Evolutionary conservation across 53 echinoderm and acorn worm genomes (phyloP).

Genomic region (Echinometra lucunter): DNA sequence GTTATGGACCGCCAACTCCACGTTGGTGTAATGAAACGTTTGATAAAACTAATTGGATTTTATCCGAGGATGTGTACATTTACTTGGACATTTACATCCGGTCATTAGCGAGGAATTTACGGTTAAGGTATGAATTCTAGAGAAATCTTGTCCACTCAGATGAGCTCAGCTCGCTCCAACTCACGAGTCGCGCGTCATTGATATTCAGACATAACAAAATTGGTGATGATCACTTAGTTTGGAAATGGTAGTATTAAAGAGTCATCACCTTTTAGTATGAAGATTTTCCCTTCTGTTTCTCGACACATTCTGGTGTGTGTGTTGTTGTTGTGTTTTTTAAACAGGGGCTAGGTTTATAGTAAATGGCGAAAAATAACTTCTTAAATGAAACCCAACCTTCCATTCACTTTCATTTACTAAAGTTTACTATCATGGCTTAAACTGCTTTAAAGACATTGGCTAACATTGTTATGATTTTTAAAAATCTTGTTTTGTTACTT

Average conservation of each 20-base stretch:
- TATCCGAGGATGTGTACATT: neutral
- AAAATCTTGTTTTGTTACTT: too few relatives aligned
- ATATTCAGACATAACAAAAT: neutral
- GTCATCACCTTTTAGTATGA: too few relatives aligned
- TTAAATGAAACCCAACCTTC: too few relatives aligned
- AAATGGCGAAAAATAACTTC: too few relatives aligned
- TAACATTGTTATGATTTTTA: too few relatives aligned
- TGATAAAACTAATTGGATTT: conserved; percentile 19
- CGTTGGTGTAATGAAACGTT: neutral
- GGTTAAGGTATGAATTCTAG: neutral
- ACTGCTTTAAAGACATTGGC: too few relatives aligned
- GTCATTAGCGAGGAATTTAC: neutral
- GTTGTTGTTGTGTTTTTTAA: too few relatives aligned
- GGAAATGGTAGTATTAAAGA: too few relatives aligned
- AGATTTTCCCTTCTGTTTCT: neutral
- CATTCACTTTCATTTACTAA: too few relatives aligned
- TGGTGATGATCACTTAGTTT: neutral
- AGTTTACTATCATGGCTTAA: too few relatives aligned
- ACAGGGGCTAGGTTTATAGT: too few relatives aligned
- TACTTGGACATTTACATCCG: conserved; percentile 19
- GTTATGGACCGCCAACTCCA: neutral
- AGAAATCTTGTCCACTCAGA: neutral
- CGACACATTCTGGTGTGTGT: neutral
- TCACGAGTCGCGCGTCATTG: neutral
- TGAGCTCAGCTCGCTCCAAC: too few relatives aligned